Base-by-base conservation (phyloP, 2,113 vertebrate genomes). In the Herpailurus yagouaroundi region DNA sequence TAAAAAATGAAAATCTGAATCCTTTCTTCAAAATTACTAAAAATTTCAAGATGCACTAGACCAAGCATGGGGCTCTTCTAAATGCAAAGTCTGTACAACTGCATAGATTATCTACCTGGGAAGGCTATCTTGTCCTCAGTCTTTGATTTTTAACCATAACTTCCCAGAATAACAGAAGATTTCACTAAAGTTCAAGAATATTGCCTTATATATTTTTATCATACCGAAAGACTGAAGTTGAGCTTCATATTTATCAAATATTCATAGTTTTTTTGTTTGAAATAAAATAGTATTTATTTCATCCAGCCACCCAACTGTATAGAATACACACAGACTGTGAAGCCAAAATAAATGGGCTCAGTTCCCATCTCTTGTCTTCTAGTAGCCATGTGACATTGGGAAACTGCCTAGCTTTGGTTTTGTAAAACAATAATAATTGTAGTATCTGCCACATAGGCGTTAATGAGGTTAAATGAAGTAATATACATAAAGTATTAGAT, bases 1-100 rank as follows among this genome's bases (percentile, higher is more conserved):
- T 23, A n/a, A 88, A 94, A 96, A 84, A 33, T 60, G 11, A 94
- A 94, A 81, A 86, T 73, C 50, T 95, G 11, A 12, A 89, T 13
- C 4, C 14, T 14, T 52, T 85, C 5, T 79, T 85, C 14, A 83
- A 94, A 96, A n/a, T 91, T 64, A 84, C 80, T 63, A 83, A 31
- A 38, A 64, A 81, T 69, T 83, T 93, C 14, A 79, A 68, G 29
- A 48, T 7, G 12, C 25, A 48, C 68, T 45, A 69, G 73, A 74
- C 7, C 27, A 87, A 89, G 4, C 15, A 15, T 1, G 9, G 7
- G 14, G 7, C 9, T 33, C 38, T n/a, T 73, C 8, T 71, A 33
- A 50, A 1, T 7, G 2, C 16, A 55, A 3, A 4, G 2, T 3
- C 31, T 55, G 1, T 16, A 5, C 27, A 89, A 2, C 33, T 27